Percentiles rank a stretch among this genome's conserved stretches.
Evolutionary conservation across 2,888 invertebrate genomes (phyloP).

Genomic region (Quadriops clusia): DNA sequence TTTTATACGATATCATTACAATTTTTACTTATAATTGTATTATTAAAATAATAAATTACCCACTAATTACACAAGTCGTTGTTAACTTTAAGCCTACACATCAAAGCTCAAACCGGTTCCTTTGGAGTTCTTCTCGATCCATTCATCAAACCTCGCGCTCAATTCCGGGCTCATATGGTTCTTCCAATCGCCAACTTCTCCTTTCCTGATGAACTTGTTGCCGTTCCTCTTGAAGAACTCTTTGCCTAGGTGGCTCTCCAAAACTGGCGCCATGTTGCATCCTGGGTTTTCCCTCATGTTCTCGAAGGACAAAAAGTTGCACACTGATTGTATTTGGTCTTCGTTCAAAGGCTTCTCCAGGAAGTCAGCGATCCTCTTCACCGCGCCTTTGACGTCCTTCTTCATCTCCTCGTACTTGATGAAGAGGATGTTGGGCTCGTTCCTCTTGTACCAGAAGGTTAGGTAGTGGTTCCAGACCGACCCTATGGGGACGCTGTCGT

Average conservation of each 20-base stretch:
- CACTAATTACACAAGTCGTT: constrained; percentile 1
- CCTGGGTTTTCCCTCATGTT: constrained; percentile 47
- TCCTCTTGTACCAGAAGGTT: constrained; percentile 57
- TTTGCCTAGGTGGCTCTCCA: constrained; percentile 25
- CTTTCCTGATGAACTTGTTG: constrained; percentile 38
- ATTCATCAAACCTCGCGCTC: constrained; percentile 59
- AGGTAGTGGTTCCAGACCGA: constrained; percentile 51
- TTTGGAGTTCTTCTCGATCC: constrained; percentile 51
- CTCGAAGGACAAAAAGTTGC: constrained; percentile 27
- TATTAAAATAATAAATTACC: no score
- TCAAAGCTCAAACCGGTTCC: constrained; percentile 41
- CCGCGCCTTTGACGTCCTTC: constrained; percentile 48
- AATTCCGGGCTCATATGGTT: constrained; percentile 59
- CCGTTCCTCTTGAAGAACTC: constrained; percentile 18
- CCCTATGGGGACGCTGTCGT: constrained; percentile 51
- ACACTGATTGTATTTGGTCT: constrained; percentile 44
- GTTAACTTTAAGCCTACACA: no score
- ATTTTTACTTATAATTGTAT: no score
- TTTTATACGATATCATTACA: no score
- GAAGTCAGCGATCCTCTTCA: constrained; percentile 56
- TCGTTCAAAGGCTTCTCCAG: constrained; percentile 54
- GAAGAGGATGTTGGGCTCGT: constrained; percentile 62
- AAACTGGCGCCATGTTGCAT: constrained; percentile 41
- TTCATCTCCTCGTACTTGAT: constrained; percentile 77
- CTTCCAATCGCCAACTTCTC: constrained; percentile 36